Evolutionary conservation across 1,140 invertebrate genomes (phyloP).

Genomic region (Mya arenaria): DNA sequence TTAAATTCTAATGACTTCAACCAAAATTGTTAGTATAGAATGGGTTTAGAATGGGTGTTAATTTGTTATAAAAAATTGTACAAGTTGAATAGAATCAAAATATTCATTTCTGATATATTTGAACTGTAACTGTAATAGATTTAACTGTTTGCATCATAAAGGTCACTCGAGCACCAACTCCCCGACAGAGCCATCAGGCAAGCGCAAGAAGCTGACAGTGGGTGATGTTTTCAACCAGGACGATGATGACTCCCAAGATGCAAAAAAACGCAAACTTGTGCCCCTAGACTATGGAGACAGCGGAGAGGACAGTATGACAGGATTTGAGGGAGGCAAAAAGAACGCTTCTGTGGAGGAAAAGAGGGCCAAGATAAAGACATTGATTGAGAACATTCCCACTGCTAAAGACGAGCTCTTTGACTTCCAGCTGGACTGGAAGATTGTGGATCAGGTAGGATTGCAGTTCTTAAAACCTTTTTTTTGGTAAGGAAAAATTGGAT

Average conservation of each 20-base stretch:
- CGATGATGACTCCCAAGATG: constrained; percentile 86
- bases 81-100: too few relatives aligned
- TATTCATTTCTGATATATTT: too few relatives aligned
- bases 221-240: constrained; percentile 96
- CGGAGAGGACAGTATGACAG: constrained; percentile 55
- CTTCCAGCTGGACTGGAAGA: constrained; percentile 95
- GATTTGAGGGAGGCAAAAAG: constrained; percentile 77
- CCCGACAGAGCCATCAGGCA: constrained; percentile 66
- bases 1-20: too few relatives aligned
- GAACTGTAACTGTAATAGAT: too few relatives aligned
- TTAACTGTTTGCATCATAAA: too few relatives aligned
- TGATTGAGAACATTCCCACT: constrained; percentile 99
- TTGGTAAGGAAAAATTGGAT: too few relatives aligned
- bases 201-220: constrained; percentile 90
- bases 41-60: too few relatives aligned
- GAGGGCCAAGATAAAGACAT: constrained; percentile 95
- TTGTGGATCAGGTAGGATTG: constrained; percentile 88
- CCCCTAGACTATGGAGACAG: constrained; percentile 85
- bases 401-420: constrained; percentile 97
- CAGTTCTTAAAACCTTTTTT: too few relatives aligned
- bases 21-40: too few relatives aligned
- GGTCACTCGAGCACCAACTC: constrained; percentile 61
- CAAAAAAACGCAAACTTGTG: constrained; percentile 92
- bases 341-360: constrained; percentile 90
- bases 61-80: too few relatives aligned